These are phyloP conservation scores for Ginglymostoma cirratum DNA, from an alignment of 2,113 vertebrate species.

Conservation along the genomic window DNA sequence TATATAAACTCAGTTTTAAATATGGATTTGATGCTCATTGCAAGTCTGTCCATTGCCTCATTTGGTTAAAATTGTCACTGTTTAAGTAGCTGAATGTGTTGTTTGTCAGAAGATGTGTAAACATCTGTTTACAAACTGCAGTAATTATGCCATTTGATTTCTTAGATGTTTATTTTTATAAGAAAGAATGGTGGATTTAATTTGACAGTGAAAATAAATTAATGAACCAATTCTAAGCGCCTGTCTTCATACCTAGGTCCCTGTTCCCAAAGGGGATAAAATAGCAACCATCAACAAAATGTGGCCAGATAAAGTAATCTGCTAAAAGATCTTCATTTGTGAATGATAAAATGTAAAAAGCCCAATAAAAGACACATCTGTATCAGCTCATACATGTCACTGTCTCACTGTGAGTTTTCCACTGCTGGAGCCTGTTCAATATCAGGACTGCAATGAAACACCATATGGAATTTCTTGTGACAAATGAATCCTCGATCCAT, in stretches of 20 bases:
- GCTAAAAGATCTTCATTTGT: neutral
- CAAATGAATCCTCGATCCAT: neutral
- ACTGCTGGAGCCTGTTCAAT: neutral
- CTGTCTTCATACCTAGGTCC: neutral
- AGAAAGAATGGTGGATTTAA: neutral
- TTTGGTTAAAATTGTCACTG: neutral
- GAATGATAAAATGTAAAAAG: neutral
- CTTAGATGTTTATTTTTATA: neutral
- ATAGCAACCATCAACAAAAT: neutral
- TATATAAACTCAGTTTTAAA: neutral
- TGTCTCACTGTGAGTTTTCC: neutral
- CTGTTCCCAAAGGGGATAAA: neutral
- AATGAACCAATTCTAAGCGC: neutral
- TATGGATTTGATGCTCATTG: neutral
- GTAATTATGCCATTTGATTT: neutral
- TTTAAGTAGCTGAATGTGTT: neutral
- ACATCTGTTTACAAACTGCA: neutral
- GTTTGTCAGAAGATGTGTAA: neutral
- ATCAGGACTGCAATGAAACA: neutral
- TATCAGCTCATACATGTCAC: too few relatives aligned
- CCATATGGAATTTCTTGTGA: neutral
- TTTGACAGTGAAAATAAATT: neutral
- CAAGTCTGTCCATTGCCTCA: neutral
- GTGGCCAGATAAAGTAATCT: neutral
- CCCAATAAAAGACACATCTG: neutral